Evolutionary conservation across 2,797 vertebrate species (phyloP), one percentile per base, ranked within the genome.

Genomic region (Thamnophis elegans): DNA sequence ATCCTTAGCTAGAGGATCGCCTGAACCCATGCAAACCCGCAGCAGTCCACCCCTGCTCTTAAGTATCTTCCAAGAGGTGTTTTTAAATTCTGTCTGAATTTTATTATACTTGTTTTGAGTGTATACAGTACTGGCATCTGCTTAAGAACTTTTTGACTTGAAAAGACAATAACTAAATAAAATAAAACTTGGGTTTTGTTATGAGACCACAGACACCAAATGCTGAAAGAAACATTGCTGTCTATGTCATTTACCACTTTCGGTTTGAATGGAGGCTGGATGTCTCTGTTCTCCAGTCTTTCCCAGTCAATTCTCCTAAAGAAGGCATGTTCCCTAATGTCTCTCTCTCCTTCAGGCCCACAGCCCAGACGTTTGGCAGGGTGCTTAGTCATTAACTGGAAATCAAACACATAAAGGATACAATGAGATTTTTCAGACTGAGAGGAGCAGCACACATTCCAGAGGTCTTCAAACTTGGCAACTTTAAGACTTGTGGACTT

Each of bases 261-360:
- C 51, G 99, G 99, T 95, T 99, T 99, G 98, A 99, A 99, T 0
- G 99, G 99, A 0, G 99, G 99, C 97, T 99, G 99, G 93, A 99
- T 98, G 96, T 99, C 99, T 85, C 98, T 96, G 97, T 97, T 98
- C 95, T 98, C 96, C 92, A 99, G 97, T 93, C 98, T 98, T 1
- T 99, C 99, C 99, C 99, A 99, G 98, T 99, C 99, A 73, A 99
- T 99, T 91, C 99, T 98, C 95, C 99, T 98, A 97, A 99, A 99
- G 97, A 99, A 99, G 92, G 98, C 98, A 0, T 99, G 99, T 12
- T 99, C 99, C 92, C 98, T 97, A 95, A 99, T 97, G 92, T 99
- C 99, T 92, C 98, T 95, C 94, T 99, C 99, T 0, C 99, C 99
- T 95, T 99, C 99, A 0, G 91, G 60, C 88, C 98, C 98, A 0